A percentile compares a stretch with the other conserved stretches of the same genome.
Evolutionary conservation across 2,888 invertebrate genomes (phyloP).

Genomic region (Norana najaformis): DNA sequence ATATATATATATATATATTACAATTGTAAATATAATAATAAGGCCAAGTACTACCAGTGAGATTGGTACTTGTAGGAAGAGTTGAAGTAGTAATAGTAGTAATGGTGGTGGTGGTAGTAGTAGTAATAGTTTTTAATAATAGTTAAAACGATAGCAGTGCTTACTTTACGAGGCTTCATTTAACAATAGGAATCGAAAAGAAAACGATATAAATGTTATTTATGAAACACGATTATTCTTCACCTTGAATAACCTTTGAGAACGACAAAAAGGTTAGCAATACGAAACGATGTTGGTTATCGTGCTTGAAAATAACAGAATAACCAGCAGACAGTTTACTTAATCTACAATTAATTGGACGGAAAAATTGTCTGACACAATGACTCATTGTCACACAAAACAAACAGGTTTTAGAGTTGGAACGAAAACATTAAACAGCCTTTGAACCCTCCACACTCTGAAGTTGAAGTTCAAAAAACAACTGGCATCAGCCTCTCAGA

Average conservation of each 20-base stretch:
- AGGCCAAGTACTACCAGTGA: neutral
- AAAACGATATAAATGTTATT: neutral
- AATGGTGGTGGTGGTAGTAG: neutral
- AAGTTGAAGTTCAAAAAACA: too few species aligned
- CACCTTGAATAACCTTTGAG: neutral
- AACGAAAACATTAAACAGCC: neutral
- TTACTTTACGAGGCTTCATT: neutral
- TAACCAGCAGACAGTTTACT: fast-evolving
- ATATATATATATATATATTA: neutral
- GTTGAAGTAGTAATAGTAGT: neutral
- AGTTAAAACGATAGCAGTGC: neutral
- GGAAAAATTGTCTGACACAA: conserved; percentile 4
- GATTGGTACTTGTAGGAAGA: neutral
- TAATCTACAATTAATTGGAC: neutral
- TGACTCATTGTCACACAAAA: neutral
- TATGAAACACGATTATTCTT: neutral
- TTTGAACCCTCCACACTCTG: neutral
- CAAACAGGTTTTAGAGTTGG: neutral
- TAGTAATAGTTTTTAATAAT: neutral
- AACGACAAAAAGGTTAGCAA: neutral
- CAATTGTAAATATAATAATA: neutral
- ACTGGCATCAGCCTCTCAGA: too few species aligned
- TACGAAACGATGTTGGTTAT: neutral
- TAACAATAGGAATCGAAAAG: neutral
- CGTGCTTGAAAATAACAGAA: neutral